Evolutionary conservation across 2,888 invertebrate species (phyloP).

Genomic region (Drosophila dives): DNA sequence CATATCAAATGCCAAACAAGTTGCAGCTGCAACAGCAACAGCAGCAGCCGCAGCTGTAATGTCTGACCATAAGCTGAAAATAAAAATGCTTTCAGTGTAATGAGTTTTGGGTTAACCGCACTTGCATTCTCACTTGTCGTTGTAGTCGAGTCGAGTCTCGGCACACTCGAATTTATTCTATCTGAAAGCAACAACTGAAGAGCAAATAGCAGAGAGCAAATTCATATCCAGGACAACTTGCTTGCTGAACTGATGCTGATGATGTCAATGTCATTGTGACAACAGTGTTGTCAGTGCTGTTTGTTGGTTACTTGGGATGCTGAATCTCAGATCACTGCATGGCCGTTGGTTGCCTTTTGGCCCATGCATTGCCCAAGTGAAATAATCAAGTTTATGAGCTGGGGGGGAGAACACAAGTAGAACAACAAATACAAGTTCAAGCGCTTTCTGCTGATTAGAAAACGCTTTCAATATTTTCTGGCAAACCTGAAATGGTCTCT

Average conservation of each 20-base stretch:
- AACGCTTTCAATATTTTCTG: conserved; percentile 66
- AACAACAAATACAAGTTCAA: conserved; percentile 33
- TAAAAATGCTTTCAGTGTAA: conserved; percentile 74
- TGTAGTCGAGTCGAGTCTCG: background rate
- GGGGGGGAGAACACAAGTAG: conserved; percentile 13
- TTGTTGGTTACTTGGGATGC: conserved; percentile 1
- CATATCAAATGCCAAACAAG: conserved; percentile 33
- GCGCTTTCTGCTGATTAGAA: conserved; percentile 75
- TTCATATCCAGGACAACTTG: conserved; percentile 49
- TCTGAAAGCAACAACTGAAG: background rate
- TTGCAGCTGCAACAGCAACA: conserved; percentile 19
- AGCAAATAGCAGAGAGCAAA: conserved; percentile 50
- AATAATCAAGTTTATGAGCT: conserved; percentile 58
- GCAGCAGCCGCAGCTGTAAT: conserved; percentile 30
- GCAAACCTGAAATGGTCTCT: conserved; percentile 20
- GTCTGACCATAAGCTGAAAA: conserved; percentile 37
- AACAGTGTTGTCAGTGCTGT: conserved; percentile 33
- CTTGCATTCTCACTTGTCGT: conserved; percentile 3
- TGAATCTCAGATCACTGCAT: conserved; percentile 33
- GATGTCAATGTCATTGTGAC: conserved; percentile 65
- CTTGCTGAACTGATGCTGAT: conserved; percentile 55
- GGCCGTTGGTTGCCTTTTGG: conserved; percentile 28
- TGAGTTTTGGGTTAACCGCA: conserved; percentile 57
- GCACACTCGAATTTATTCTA: conserved; percentile 3
- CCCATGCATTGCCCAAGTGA: conserved; percentile 53